Base-by-base conservation (phyloP, 2,113 vertebrate species). In the Saguinus midas region DNA sequence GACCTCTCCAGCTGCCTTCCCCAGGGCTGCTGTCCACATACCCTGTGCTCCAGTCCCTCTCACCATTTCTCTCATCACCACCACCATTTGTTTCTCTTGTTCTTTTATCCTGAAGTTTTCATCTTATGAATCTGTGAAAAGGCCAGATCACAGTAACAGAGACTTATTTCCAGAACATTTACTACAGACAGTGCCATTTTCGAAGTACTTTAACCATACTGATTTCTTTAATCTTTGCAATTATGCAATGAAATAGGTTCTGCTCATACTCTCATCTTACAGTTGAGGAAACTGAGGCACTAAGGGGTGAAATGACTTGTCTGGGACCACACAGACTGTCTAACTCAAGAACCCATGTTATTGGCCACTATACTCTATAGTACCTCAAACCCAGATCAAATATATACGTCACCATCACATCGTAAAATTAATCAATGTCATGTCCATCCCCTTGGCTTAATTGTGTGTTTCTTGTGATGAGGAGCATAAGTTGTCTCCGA, bases 111-210 rank as follows among this genome's bases (percentile, higher is more conserved):
- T 32, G 13, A 50, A 25, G 3, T 58, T 91, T 27, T 73, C 25
- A n/a, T 40, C 43, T 23, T 88, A 50, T n/a, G 45, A 20, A 32
- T 12, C 18, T 7, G 1, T 70, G 29, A 55, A 73, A 91, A 95
- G 25, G 4, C 37, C 61, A 66, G 70, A 32, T 64, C 48, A 78
- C 32, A 87, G 32, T 21, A 90, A 13, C 55, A 76, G 64, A 8
- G 40, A 13, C 7, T 73, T 16, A n/a, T 37, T 88, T 61, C 21
- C 50, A n/a, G 66, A 37, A 21, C 16, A 8, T 43, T 40, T 21
- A 27, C 8, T 35, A 3, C 14, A 5, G 6, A 20, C 37, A 3
- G 3, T 11, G 5, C 8, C 20, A 8, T 58, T 1, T 73, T 78
- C n/a, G 48, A 50, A 27, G 57, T 72, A 12, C 55, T 89, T 85